phyloP scores from a whole-genome alignment of 2,888 invertebrate genomes.

The Omphaloscelis lunosa region DNA sequence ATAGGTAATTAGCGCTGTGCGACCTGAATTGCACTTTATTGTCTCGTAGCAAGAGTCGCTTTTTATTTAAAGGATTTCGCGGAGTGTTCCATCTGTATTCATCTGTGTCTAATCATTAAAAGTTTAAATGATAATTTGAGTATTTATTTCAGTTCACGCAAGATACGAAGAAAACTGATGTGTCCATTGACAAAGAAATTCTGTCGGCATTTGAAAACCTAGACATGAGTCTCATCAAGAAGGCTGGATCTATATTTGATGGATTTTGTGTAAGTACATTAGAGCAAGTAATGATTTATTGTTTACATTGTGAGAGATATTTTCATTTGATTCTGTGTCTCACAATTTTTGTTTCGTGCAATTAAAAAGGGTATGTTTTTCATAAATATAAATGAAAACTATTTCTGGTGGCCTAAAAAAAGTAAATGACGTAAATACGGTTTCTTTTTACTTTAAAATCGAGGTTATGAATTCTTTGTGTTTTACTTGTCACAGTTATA shows the following conservation, averaged over 20 bases:
- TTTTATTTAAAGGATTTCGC: no score
- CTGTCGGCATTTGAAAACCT: constrained; percentile 82
- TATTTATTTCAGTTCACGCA: constrained; percentile 78
- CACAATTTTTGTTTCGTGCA: not conserved
- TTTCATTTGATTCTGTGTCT: not conserved
- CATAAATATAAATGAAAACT: not conserved
- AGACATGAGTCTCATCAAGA: constrained; percentile 92
- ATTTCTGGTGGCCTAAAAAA: not conserved
- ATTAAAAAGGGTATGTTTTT: not conserved
- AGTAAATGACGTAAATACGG: not conserved
- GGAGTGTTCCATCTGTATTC: no score
- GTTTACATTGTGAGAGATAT: not conserved
- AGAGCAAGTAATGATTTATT: not conserved
- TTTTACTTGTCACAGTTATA: not conserved
- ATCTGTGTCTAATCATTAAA: not conserved
- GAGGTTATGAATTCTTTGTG: not conserved
- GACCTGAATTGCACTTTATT: no score
- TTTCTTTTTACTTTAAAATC: not conserved
- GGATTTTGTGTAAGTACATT: constrained; percentile 94
- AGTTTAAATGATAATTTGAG: not conserved
- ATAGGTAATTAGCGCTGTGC: no score
- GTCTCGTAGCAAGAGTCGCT: no score
- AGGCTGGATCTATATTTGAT: constrained; percentile 95
- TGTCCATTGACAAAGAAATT: constrained; percentile 80
- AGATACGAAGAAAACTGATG: constrained; percentile 77